phyloP scores from a whole-genome alignment of 2,888 invertebrate genomes.

The Drosophila dives region DNA sequence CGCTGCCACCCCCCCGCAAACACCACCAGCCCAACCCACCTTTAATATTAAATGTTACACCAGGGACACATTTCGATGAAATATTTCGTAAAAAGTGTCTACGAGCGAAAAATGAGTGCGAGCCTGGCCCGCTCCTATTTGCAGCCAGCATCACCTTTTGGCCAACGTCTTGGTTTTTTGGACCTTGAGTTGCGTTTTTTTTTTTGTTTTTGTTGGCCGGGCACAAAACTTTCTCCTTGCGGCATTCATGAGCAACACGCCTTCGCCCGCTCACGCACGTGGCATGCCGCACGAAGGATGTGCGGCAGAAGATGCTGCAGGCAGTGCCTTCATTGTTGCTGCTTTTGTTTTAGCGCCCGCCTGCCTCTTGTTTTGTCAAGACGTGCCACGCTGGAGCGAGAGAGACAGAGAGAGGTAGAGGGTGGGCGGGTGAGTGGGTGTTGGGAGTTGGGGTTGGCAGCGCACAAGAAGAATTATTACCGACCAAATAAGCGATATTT shows the following conservation, averaged over 20 bases:
- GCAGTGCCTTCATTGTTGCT: slow-evolving; percentile 50
- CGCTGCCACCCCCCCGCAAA: slow-evolving; percentile 19
- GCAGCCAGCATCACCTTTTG: slow-evolving; percentile 47
- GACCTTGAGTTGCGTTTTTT: slow-evolving; percentile 50
- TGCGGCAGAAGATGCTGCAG: slow-evolving; percentile 61
- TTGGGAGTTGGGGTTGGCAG: slow-evolving; percentile 33
- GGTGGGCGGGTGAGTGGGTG: background rate
- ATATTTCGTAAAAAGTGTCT: slow-evolving; percentile 85
- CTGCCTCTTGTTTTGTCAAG: slow-evolving; percentile 47
- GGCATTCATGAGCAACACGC: slow-evolving; percentile 65
- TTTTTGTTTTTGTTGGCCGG: slow-evolving; percentile 4
- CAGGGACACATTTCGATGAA: slow-evolving; percentile 86
- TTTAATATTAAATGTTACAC: slow-evolving; percentile 85
- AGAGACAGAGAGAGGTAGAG: background rate
- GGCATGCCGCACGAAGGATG: slow-evolving; percentile 28
- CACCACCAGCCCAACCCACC: slow-evolving; percentile 72
- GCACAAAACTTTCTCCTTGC: slow-evolving; percentile 81
- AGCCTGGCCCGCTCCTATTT: slow-evolving; percentile 53
- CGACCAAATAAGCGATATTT: slow-evolving; percentile 84
- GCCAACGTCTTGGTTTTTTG: slow-evolving; percentile 40
- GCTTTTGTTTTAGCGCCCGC: slow-evolving; percentile 50
- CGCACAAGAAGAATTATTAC: slow-evolving; percentile 83
- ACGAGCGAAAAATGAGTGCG: slow-evolving; percentile 79
- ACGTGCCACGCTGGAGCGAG: slow-evolving; percentile 23
- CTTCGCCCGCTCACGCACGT: slow-evolving; percentile 68